Evolutionary conservation across 1,140 invertebrate species (phyloP), one percentile per base, ranked within the genome.

Genomic region (Steinernema feltiae): DNA sequence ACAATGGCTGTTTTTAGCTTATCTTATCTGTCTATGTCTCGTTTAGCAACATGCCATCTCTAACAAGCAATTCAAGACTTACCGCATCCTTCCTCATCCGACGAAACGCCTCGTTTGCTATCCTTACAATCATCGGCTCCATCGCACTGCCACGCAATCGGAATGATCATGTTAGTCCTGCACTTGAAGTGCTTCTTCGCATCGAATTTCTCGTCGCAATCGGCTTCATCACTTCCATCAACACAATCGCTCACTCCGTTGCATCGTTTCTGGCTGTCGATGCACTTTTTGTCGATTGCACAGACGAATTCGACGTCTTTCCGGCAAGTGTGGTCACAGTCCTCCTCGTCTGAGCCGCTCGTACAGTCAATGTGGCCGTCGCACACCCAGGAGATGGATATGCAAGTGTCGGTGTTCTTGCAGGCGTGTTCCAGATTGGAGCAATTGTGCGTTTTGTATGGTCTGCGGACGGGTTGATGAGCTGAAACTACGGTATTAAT

Each of bases 101-200:
- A 76, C 35, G 69, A 73, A 12, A 76, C n/a, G 1, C 93, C 93
- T 88, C 95, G 94, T 79, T 92, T 93, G 80, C 91, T 92, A 87
- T 94, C 93, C 72, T 90, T 90, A 89, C 94, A 95, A 89, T 95
- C 94, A 35, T 89, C 87, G 85, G 91, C 92, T 85, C 91, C 91
- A 88, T 95, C 93, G 87, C 94, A 96, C 89, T 94, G 92, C 93
- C 93, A 95, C 41, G 92, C 90, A 32, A 91, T 92, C 46, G 91
- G 90, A 74, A 95, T 93, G 82, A 93, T 95, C 63, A 90, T 90
- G 30, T 90, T 90, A 32, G 92, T 91, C 7, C 89, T 90, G 83
- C 93, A 94, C 81, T 92, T 91, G 86, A 78, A 78, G 27, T 35
- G 46, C 29, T 63, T 35, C 32, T 32, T 73, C 27, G 46, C 21